These are phyloP conservation scores for Hyalella azteca DNA, from an alignment of 2,888 invertebrate genomes.

Conservation along the genomic window DNA sequence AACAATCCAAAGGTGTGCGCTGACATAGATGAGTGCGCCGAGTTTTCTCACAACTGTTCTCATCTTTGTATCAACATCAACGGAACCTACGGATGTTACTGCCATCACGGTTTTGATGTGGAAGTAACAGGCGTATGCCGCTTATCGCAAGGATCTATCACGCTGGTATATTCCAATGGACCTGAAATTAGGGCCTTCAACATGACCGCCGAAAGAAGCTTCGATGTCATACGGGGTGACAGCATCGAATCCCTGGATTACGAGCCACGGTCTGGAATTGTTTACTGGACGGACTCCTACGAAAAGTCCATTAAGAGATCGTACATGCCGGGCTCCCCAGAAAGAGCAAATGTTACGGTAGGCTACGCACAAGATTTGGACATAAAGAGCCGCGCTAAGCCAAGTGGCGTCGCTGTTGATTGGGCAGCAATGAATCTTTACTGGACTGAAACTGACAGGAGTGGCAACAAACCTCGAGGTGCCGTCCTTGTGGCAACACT, in stretches of 20 bases:
- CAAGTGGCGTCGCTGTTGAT: conserved; percentile 89
- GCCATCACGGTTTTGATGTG: conserved; percentile 79
- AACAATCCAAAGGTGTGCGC: conserved; percentile 82
- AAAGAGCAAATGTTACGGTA: conserved; percentile 76
- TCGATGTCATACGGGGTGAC: conserved; percentile 79
- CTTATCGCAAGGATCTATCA: conserved; percentile 67
- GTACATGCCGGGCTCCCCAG: conserved; percentile 80
- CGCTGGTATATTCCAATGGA: conserved; percentile 76
- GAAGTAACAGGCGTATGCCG: conserved; percentile 83
- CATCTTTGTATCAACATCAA: conserved; percentile 92
- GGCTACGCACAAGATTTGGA: conserved; percentile 87
- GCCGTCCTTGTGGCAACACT: conserved; percentile 83
- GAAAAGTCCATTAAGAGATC: conserved; percentile 90
- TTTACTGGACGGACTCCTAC: conserved; percentile 96
- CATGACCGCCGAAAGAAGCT: conserved; percentile 71
- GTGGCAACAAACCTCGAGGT: conserved; percentile 66
- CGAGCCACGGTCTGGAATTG: conserved; percentile 79
- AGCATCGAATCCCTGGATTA: conserved; percentile 92
- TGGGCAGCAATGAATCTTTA: conserved; percentile 93
- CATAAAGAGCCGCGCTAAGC: conserved; percentile 77
- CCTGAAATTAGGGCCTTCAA: conserved; percentile 82
- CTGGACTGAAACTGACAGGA: conserved; percentile 84
- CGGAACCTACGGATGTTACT: conserved; percentile 86
- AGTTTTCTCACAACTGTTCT: conserved; percentile 85
- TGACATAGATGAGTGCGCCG: conserved; percentile 88